Evolutionary conservation across 2,797 vertebrate genomes (phyloP), one percentile per base, ranked within the genome.

Genomic region (Tenualosa ilisha): DNA sequence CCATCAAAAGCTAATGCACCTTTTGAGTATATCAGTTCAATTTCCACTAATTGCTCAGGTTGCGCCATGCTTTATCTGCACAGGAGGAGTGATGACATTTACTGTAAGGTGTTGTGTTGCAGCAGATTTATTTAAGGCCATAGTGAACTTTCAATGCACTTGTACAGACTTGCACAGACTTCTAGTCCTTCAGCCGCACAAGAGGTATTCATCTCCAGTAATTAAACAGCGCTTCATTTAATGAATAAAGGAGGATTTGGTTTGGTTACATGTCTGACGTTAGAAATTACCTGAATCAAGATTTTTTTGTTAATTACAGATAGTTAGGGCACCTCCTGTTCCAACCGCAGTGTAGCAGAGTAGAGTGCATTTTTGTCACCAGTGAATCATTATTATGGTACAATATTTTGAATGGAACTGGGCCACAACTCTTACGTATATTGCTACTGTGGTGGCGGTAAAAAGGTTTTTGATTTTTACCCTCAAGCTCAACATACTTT

Each of bases 1-100:
- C 63, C 81, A 83, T 86, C 51, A 82, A 83, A 88, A 82, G 72
- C 54, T 84, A 88, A 87, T 87, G 85, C 81, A 85, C 86, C 84
- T 85, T 82, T 84, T 85, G 53, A 24, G 54, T 50, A 68, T 87
- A 54, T 85, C 65, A 81, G 85, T 65, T 87, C 84, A 81, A 75
- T 83, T 46, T 61, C 37, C 83, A 81, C 15, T 7, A 81, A 85
- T 68, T 79, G 81, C 83, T 49, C 82, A 81, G 43, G 63, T 82
- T 49, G 6, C 53, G 20, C n/a, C 46, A n/a, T n/a, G n/a, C 63
- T 7, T 24, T 51, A 81, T 40, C 24, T 68, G 7, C 22, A 82
- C 20, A 65, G 49, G 43, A 85, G 54, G 40, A 40, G 46, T 43
- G 49, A 59, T 31, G 59, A 20, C 61, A 49, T 50, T 82, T 81